Evolutionary conservation across 2,113 vertebrate genomes (phyloP), one percentile per base, ranked within the genome.

Genomic region (Laticauda colubrina): DNA sequence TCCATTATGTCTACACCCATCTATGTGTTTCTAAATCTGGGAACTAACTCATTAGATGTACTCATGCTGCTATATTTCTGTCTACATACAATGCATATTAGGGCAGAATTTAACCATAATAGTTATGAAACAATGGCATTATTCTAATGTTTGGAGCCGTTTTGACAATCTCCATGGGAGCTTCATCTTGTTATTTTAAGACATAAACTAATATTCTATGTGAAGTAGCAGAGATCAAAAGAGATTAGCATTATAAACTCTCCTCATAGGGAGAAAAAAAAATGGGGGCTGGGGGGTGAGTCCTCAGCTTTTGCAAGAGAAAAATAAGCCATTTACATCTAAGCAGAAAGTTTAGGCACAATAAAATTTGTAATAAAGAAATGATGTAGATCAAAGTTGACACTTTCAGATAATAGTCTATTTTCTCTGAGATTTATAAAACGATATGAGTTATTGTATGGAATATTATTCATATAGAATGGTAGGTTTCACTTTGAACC

Each of bases 181-280:
- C 88, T 93, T 88, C 0, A 90, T 93, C 53, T 93, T 93, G 87
- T 51, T 92, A 75, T 88, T 93, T 87, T 91, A 54, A 59, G 75
- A 88, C 85, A 87, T 39, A 88, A 81, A 92, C 39, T n/a, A 86
- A 43, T 29, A 88, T 55, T 93, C 24, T 53, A 54, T 89, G n/a
- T 26, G 88, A 89, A 56, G 45, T 75, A 86, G 21, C 92, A 95
- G 91, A 94, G 94, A 92, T 89, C 90, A 92, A 92, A 94, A 55
- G 93, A 4, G 24, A 94, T 87, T 81, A 18, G 10, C 69, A 90
- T 90, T 69, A 93, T 34, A 92, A 89, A 64, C 18, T 92, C 89
- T 89, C 53, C 90, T 91, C 88, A 29, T 2, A 0, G 3, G 51
- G 48, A 92, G 86, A 48, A 10, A 86, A 48, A 57, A 20, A 81